phyloP scores from a whole-genome alignment of 1,140 invertebrate species.

The Ceratina australensis region DNA sequence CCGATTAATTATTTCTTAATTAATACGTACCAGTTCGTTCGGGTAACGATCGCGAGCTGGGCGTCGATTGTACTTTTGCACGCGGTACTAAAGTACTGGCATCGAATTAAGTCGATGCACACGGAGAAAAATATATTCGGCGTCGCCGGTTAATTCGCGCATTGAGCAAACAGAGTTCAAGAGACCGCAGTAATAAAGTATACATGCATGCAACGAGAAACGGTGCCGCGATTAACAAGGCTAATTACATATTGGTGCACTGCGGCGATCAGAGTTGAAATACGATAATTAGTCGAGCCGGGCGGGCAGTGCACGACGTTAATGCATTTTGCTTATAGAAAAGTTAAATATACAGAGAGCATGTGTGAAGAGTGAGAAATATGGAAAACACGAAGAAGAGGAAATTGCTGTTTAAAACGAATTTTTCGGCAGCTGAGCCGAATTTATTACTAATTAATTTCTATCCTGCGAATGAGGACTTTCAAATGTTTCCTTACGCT shows the following conservation, averaged over 20 bases:
- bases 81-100: no score
- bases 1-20: conserved; percentile 13
- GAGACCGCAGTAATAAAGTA: conserved; percentile 18
- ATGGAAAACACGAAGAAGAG: no score
- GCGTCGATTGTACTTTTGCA: not conserved
- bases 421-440: no score
- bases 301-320: not conserved
- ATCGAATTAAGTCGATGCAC: no score
- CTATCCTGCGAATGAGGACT: no score
- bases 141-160: not conserved
- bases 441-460: no score
- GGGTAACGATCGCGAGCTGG: no score
- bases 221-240: conserved; percentile 9
- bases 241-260: conserved; percentile 9
- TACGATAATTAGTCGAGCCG: conserved; percentile 3
- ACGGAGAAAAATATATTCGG: not conserved
- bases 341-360: no score
- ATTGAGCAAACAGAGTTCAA: not conserved
- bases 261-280: not conserved
- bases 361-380: no score
- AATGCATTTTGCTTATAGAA: no score
- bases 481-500: no score
- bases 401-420: no score
- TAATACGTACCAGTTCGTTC: not conserved
- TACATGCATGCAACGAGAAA: not conserved